Evolutionary conservation across 2,797 vertebrate genomes (phyloP).

Genomic region (Eospalax fontanierii): DNA sequence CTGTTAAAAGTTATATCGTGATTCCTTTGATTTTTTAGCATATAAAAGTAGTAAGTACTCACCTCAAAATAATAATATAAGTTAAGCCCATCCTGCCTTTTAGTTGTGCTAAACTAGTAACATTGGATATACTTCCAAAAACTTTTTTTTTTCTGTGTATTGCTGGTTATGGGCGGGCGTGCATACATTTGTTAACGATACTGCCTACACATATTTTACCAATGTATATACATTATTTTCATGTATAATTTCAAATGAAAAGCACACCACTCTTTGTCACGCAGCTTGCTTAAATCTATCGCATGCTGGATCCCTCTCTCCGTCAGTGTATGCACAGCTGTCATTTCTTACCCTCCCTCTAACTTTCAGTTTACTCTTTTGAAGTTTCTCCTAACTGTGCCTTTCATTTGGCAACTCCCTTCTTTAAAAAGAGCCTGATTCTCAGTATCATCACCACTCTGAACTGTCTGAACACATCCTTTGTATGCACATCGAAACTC

Average conservation of each 20-base stretch:
- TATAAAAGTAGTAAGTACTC: neutral
- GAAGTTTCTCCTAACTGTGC: neutral
- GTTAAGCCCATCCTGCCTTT: neutral
- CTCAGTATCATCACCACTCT: neutral
- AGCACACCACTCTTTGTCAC: neutral
- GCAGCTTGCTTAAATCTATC: neutral
- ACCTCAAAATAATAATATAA: neutral
- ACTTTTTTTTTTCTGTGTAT: neutral
- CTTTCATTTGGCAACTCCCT: neutral
- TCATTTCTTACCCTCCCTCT: neutral
- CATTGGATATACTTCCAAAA: neutral
- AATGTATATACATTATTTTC: neutral
- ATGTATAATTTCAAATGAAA: constrained; percentile 19
- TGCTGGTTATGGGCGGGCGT: neutral
- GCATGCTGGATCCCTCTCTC: neutral
- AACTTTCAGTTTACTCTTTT: neutral
- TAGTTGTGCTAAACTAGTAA: neutral
- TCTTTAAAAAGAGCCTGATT: neutral
- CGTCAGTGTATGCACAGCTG: neutral
- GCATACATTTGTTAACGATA: neutral
- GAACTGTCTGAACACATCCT: neutral
- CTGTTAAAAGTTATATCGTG: neutral
- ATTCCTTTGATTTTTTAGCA: neutral
- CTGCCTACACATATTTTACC: neutral
- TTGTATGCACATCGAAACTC: neutral